Percentiles rank a stretch among this genome's conserved stretches.
These are phyloP conservation scores for Sylvicapra grimmia DNA, from an alignment of 2,113 vertebrate species.

Conservation along the genomic window DNA sequence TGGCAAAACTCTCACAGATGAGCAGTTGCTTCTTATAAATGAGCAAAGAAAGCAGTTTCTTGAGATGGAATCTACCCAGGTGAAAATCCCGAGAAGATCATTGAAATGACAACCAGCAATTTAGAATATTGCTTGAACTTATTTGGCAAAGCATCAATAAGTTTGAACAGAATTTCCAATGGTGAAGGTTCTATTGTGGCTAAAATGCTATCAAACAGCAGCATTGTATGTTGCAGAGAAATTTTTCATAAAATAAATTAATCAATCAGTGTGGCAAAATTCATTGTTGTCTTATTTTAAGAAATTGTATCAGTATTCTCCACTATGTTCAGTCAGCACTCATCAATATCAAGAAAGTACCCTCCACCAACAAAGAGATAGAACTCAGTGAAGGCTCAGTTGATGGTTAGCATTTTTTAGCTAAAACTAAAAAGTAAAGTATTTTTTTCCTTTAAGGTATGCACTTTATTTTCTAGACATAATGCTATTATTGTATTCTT, in stretches of 20 bases:
- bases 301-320: background rate
- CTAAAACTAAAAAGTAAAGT: background rate
- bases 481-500: background rate
- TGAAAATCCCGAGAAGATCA: background rate
- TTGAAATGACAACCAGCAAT: background rate
- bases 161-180: background rate
- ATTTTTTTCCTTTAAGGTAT: background rate
- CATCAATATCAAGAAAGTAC: background rate
- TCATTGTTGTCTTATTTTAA: background rate
- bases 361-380: background rate
- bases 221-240: background rate
- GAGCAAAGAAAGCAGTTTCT: background rate
- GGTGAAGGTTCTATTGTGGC: background rate
- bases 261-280: background rate
- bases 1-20: background rate
- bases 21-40: background rate
- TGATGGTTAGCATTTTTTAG: background rate
- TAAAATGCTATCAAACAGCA: background rate
- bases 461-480: background rate
- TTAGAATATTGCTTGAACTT: background rate
- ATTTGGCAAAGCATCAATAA: background rate
- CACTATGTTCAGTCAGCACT: background rate
- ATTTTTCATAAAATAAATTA: background rate
- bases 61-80: background rate
- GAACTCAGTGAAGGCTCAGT: background rate